Percentiles rank a stretch among this genome's conserved stretches.
phyloP scores from a whole-genome alignment of 1,140 invertebrate species.

The Carcinoscorpius rotundicauda region DNA sequence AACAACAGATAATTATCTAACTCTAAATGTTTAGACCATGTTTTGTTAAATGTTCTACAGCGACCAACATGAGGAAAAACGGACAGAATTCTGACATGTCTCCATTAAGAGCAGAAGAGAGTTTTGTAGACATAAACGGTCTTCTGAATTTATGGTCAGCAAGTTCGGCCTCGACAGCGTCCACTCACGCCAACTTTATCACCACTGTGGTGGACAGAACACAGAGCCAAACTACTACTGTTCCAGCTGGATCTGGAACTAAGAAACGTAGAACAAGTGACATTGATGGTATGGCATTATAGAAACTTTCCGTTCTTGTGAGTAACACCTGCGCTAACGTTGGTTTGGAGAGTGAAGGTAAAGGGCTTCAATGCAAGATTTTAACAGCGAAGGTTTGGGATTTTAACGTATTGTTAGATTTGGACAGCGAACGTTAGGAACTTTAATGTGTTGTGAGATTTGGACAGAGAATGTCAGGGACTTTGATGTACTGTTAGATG shows the following conservation, averaged over 20 bases:
- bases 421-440: too few species aligned
- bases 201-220: background rate
- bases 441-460: too few species aligned
- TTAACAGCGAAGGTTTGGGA: too few species aligned
- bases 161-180: background rate
- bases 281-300: background rate
- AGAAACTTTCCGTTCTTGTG: background rate
- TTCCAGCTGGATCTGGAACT: slow-evolving; percentile 12
- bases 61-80: too few species aligned
- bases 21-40: too few species aligned
- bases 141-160: slow-evolving; percentile 26
- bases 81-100: too few species aligned
- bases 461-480: too few species aligned
- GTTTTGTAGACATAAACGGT: slow-evolving; percentile 27
- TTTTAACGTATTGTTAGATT: too few species aligned
- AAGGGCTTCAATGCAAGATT: background rate
- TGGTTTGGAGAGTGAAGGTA: slow-evolving; percentile 25
- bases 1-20: too few species aligned
- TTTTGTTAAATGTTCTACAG: too few species aligned
- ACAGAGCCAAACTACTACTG: slow-evolving; percentile 2
- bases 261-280: too few species aligned
- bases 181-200: background rate
- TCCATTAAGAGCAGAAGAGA: slow-evolving; percentile 17
- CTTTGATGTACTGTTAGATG: too few species aligned
- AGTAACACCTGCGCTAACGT: slow-evolving; percentile 24